phyloP scores from a whole-genome alignment of 2,113 vertebrate species.

The Thalassarche chlororhynchos region DNA sequence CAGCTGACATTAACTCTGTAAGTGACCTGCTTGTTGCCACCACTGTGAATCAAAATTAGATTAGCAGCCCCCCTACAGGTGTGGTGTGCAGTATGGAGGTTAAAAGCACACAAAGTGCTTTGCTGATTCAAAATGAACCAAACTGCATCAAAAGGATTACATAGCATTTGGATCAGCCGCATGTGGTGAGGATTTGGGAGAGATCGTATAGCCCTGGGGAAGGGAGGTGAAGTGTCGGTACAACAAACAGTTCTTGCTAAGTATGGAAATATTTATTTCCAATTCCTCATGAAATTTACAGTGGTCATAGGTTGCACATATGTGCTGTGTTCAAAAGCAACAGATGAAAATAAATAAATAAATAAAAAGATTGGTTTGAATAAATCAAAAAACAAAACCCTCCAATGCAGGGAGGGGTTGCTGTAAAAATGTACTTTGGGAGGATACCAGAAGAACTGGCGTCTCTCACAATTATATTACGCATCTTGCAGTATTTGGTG shows the following conservation, averaged over 20 bases:
- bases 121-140: neutral
- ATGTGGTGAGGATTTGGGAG: neutral
- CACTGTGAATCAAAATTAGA: slow-evolving; percentile 46
- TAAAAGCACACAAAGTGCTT: neutral
- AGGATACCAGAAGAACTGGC: neutral
- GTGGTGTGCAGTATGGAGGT: neutral
- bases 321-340: neutral
- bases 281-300: neutral
- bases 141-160: slow-evolving; percentile 10
- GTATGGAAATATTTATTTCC: neutral
- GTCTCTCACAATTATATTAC: neutral
- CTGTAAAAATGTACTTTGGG: neutral
- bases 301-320: neutral
- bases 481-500: neutral
- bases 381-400: neutral
- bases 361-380: neutral
- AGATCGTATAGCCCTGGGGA: neutral
- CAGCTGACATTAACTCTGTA: neutral
- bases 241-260: neutral
- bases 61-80: slow-evolving; percentile 51
- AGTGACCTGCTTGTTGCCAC: slow-evolving; percentile 41
- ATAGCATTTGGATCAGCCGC: neutral
- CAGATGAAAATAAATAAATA: neutral
- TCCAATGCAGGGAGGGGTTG: rapidly evolving
- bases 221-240: neutral